Evolutionary conservation across 2,888 invertebrate species (phyloP), one percentile per base, ranked within the genome.

Genomic region (Hesperia comma): DNA sequence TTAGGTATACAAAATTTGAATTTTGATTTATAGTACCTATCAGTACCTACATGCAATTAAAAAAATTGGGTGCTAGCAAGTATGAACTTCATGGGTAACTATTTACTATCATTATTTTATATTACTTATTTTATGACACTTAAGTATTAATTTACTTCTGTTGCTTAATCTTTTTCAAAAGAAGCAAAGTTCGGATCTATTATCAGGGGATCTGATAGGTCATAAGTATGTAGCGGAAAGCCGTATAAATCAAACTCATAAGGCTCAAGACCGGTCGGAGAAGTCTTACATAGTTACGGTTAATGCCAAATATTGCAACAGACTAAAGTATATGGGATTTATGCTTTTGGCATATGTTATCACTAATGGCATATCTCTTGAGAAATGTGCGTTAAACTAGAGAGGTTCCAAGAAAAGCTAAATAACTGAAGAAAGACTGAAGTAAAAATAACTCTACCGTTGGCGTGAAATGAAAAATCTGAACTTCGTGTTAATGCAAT

Each of bases 161-260:
- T 41, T 41, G 14, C 41, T 3, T 41, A 41, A 41, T 41, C 14
- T 41, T 41, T n/a, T 14, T 14, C 41, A n/a, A 41, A 41, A 41
- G 41, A 41, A 41, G 41, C 6, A 37, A 37, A 37, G 37, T 41
- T 41, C n/a, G 41, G 41, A 7, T 37, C 41, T n/a, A 41, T 41
- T 41, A 41, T 41, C 41, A 41, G n/a, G 41, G n/a, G 41, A 41
- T 41, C 41, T n/a, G n/a, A 41, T 41, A 41, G n/a, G 41, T 41
- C 41, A 41, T 41, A 14, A 41, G 41, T 5, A 14, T 3, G 41
- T n/a, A 41, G 41, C 41, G 41, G 41, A 41, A 37, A 41, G 41
- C 41, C 41, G 14, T 41, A 41, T n/a, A 41, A 41, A 41, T 41
- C 41, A 41, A 41, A 41, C 41, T 41, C 41, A 41, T 37, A 37